phyloP scores from a whole-genome alignment of 2,797 vertebrate genomes.

The Lutra lutra region DNA sequence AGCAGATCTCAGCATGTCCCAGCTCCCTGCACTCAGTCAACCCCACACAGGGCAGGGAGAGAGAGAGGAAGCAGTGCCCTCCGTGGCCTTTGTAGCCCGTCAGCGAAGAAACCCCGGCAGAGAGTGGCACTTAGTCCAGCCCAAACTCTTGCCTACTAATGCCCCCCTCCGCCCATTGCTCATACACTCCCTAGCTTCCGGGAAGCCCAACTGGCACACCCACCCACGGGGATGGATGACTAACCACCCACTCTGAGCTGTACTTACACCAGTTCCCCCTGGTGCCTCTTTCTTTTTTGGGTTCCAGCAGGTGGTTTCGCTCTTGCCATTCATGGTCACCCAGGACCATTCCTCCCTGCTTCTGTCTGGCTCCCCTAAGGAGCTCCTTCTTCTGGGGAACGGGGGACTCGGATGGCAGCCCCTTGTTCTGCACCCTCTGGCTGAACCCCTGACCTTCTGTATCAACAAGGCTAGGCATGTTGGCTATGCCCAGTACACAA shows the following conservation, averaged over 20 bases:
- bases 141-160: neutral
- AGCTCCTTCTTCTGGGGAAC: neutral
- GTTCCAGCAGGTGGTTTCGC: neutral
- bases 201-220: constrained; percentile 62
- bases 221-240: constrained; percentile 55
- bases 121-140: neutral
- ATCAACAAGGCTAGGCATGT: neutral
- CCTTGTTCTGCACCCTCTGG: neutral
- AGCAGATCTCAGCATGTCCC: constrained; percentile 6
- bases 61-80: neutral
- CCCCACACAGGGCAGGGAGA: neutral
- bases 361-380: neutral
- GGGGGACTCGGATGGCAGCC: neutral
- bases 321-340: neutral
- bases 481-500: neutral
- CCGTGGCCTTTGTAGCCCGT: neutral
- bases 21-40: neutral
- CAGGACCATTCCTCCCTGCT: neutral
- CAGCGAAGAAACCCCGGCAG: neutral
- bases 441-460: neutral
- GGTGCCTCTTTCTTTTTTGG: neutral
- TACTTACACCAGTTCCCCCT: neutral
- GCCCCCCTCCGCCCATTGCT: neutral
- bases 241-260: constrained; percentile 32
- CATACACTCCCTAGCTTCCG: constrained; percentile 46